Evolutionary conservation across 2,797 vertebrate species (phyloP), one percentile per base, ranked within the genome.

Genomic region (Anolis apletophallus): DNA sequence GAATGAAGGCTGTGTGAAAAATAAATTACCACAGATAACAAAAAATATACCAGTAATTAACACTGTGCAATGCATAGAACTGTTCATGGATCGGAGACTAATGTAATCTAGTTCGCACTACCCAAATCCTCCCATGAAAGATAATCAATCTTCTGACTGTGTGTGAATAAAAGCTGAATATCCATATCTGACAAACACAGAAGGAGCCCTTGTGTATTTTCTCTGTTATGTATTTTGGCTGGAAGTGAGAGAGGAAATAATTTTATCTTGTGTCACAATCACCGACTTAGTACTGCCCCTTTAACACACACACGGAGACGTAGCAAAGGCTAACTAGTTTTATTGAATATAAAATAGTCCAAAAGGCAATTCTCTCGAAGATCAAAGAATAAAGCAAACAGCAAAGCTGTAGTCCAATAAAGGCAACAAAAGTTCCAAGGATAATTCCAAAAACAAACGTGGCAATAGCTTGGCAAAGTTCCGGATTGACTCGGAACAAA

Each of bases 111-210:
- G 77, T 34, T 73, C 6, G 6, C 34, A 50, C 36, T 61, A 29
- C 32, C n/a, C 57, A 78, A 71, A 16, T 80, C 64, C 61, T 77
- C 64, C 34, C 78, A 36, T 54, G 78, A 64, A 79, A 72, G 26
- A 85, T 79, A 59, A 85, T 78, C 68, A 69, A 85, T 77, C 61
- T 78, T 77, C 68, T 68, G 36, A 80, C 54, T 32, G 52, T 71
- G n/a, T n/a, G 55, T 85, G 76, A 80, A 80, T 85, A 80, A 85
- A 59, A 59, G 67, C 19, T 6, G 67, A 59, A 23, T 46, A 59
- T 50, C 54, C 26, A 9, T 50, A 80, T 80, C 68, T 61, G 36
- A 40, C 68, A 85, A 85, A 72, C 57, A 61, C 68, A 85, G 64
- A 68, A 77, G 74, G 74, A 32, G 34, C 16, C 8, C 16, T 32